Conservation (phyloP, 2,113 vertebrate species). For the Catharus bicknelli region DNA sequence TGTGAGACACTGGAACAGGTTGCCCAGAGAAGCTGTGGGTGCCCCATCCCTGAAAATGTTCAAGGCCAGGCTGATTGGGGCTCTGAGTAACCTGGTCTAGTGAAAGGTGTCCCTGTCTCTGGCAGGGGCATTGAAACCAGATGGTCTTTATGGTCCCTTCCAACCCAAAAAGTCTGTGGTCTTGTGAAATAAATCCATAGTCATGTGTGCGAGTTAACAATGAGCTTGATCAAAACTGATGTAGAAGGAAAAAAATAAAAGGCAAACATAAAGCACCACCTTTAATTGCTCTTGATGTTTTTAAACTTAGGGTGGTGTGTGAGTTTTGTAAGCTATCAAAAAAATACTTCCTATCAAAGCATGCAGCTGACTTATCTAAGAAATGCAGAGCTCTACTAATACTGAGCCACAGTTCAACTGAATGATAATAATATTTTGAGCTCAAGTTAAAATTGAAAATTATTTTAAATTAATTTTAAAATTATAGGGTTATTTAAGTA, state of each 20-base stretch:
- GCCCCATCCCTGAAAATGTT: neutral
- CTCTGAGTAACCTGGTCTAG: neutral
- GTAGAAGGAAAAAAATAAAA: neutral
- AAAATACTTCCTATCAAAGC: neutral
- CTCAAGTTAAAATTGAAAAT: neutral
- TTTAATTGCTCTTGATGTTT: neutral
- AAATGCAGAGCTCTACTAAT: neutral
- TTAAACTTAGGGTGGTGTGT: neutral
- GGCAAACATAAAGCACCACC: too few relatives aligned
- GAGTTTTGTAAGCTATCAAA: neutral
- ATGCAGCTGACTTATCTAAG: neutral
- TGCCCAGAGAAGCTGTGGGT: neutral
- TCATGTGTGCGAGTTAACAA: neutral
- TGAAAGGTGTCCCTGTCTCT: neutral
- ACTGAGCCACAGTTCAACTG: neutral
- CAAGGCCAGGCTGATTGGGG: neutral
- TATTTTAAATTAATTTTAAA: neutral
- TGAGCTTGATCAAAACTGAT: neutral
- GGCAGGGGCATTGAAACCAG: fast-evolving
- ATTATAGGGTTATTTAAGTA: neutral
- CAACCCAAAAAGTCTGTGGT: neutral
- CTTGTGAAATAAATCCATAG: neutral
- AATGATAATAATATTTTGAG: neutral
- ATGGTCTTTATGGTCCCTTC: neutral
- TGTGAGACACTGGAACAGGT: neutral